phyloP scores from a whole-genome alignment of 2,888 invertebrate species.

The Hirtodrosophila histrioides region DNA sequence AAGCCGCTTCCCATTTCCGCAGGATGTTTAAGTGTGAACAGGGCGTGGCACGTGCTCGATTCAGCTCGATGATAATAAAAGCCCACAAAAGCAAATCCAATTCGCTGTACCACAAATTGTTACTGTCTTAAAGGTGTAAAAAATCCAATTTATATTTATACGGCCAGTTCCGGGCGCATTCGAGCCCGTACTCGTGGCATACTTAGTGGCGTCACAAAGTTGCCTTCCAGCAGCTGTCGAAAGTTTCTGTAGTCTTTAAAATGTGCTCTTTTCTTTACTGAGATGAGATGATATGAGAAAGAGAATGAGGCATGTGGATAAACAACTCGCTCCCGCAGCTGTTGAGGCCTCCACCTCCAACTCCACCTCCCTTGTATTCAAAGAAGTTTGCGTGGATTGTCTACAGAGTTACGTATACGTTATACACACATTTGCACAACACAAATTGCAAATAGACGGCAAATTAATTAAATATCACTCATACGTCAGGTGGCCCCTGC shows the following conservation, averaged over 20 bases:
- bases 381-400: constrained; percentile 31
- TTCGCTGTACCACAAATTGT: constrained; percentile 26
- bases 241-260: constrained; percentile 47
- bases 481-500: constrained; percentile 46
- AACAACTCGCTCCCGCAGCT: constrained; percentile 35
- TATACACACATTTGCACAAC: constrained; percentile 26
- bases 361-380: not conserved
- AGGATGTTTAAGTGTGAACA: too few species aligned
- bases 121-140: constrained; percentile 31
- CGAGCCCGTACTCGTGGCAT: constrained; percentile 3
- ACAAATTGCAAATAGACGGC: constrained; percentile 41
- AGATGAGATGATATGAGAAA: too few species aligned
- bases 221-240: constrained; percentile 44
- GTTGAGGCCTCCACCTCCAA: constrained; percentile 15
- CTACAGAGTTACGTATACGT: constrained; percentile 20
- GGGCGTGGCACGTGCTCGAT: constrained; percentile 9
- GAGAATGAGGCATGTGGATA: constrained; percentile 14
- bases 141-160: constrained; percentile 49
- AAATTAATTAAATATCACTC: constrained; percentile 73
- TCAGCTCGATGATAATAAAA: constrained; percentile 43
- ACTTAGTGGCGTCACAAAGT: constrained; percentile 51
- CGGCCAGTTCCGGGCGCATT: not conserved
- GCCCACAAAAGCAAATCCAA: constrained; percentile 5
- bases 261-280: constrained; percentile 13
- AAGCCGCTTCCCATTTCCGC: too few species aligned